A percentile compares a stretch with the other conserved stretches of the same genome.
Conservation (phyloP, 2,113 vertebrate genomes). For the Epinephelus moara region DNA sequence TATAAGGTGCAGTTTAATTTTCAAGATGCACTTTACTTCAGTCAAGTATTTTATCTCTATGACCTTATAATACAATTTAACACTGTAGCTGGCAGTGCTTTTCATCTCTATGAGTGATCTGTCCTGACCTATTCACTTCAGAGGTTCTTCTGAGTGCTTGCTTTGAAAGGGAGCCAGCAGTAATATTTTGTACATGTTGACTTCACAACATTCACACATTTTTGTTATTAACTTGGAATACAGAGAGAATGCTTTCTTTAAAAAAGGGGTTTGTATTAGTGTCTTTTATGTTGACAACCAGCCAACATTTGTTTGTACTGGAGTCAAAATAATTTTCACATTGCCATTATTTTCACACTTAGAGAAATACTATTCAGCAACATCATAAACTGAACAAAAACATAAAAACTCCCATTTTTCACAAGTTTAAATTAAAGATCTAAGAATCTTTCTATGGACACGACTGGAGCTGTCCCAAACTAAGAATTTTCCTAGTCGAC, state of each 20-base stretch:
- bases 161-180: background rate
- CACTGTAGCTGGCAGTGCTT: background rate
- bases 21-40: background rate
- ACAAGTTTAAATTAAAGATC: too few relatives aligned
- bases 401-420: too few relatives aligned
- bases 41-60: background rate
- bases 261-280: background rate
- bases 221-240: background rate
- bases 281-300: background rate
- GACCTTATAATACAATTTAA: background rate
- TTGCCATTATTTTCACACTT: background rate
- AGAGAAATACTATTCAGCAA: background rate
- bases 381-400: background rate
- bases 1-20: background rate
- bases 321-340: background rate
- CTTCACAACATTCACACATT: background rate
- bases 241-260: background rate
- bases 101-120: background rate
- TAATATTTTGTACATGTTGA: background rate
- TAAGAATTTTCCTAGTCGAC: too few relatives aligned
- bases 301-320: background rate
- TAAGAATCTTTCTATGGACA: too few relatives aligned
- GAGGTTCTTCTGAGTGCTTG: background rate
- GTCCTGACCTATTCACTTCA: constrained; percentile 10
- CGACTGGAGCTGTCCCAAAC: too few relatives aligned